Evolutionary conservation across 2,113 vertebrate genomes (phyloP).

Genomic region (Loxodonta africana): DNA sequence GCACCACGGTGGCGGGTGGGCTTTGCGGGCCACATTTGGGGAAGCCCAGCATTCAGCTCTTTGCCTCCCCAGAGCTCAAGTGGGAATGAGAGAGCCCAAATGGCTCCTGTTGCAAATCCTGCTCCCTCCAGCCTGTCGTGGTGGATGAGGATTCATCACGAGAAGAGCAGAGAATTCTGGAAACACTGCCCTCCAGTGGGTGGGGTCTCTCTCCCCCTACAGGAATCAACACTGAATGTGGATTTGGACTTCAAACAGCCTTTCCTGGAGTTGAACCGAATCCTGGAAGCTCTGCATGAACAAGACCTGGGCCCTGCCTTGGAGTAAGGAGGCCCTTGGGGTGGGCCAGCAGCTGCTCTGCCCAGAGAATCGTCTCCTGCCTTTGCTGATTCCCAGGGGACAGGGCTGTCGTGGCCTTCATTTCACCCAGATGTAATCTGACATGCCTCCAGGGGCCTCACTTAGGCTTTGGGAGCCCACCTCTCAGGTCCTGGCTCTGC

Average conservation of each 20-base stretch:
- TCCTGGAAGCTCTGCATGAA: slow-evolving; percentile 93
- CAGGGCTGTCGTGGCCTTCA: background rate
- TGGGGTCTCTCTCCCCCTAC: background rate
- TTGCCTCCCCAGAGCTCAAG: background rate
- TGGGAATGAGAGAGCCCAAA: background rate
- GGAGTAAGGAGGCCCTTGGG: slow-evolving; percentile 87
- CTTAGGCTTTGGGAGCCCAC: background rate
- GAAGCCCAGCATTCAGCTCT: background rate
- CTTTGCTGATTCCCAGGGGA: background rate
- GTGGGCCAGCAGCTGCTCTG: background rate
- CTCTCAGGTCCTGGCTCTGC: background rate
- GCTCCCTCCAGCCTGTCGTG: background rate
- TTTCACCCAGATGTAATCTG: background rate
- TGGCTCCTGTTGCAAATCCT: background rate
- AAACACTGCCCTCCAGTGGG: background rate
- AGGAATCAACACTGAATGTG: slow-evolving; percentile 94
- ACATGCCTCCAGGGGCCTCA: background rate
- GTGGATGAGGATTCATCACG: background rate
- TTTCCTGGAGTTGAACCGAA: slow-evolving; percentile 94
- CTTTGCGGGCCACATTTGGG: background rate
- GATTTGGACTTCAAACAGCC: slow-evolving; percentile 96
- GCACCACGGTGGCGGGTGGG: background rate
- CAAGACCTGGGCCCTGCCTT: slow-evolving; percentile 93
- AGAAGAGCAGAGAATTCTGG: background rate
- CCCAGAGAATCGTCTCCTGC: background rate